A percentile compares a stretch with the other conserved stretches of the same genome.
Conservation (phyloP, 2,888 invertebrate genomes). For the Mesochorus sp. region DNA sequence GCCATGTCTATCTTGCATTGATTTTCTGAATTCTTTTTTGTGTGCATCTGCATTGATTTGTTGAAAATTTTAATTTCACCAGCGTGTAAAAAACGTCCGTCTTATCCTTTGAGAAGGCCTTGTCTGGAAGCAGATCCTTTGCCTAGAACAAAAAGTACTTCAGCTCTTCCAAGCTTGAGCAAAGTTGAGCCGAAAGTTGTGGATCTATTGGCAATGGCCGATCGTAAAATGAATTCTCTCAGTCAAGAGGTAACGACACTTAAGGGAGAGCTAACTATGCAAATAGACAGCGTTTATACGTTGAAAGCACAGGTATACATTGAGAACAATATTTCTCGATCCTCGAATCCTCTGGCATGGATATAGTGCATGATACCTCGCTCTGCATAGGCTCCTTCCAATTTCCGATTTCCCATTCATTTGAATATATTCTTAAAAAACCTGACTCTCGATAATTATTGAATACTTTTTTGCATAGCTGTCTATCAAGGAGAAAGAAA, state of each 20-base stretch:
- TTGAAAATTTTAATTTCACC: conserved; percentile 2
- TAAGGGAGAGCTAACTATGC: conserved; percentile 75
- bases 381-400: conserved; percentile 13
- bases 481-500: conserved; percentile 86
- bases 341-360: neutral
- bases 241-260: conserved; percentile 78
- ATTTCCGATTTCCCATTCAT: neutral
- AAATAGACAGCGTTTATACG: conserved; percentile 74
- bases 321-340: neutral
- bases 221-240: conserved; percentile 78
- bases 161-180: conserved; percentile 70
- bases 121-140: conserved; percentile 75
- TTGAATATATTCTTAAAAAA: neutral
- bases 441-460: neutral
- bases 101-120: conserved; percentile 77
- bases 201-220: conserved; percentile 77
- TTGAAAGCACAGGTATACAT: conserved; percentile 79
- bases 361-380: neutral
- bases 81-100: conserved; percentile 76
- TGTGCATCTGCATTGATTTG: conserved; percentile 4
- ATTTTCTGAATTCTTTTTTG: neutral
- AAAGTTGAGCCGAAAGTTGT: conserved; percentile 73
- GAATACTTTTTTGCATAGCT: conserved; percentile 69
- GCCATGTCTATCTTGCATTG: no score
- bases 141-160: conserved; percentile 64